Conservation (phyloP, 2,888 invertebrate species). For the Euplagia quadripunctaria region DNA sequence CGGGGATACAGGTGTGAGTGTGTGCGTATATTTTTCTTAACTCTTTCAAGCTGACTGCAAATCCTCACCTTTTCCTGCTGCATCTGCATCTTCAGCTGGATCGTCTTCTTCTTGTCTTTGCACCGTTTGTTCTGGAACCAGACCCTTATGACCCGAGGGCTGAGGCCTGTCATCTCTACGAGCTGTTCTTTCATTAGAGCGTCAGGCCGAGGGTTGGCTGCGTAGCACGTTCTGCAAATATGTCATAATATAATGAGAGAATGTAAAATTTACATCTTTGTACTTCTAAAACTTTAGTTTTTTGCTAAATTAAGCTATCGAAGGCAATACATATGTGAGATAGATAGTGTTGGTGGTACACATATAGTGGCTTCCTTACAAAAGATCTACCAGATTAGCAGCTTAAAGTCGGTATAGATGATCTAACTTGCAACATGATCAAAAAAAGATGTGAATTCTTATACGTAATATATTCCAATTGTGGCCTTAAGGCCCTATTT, state of each 20-base stretch:
- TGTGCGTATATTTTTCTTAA: too few relatives aligned
- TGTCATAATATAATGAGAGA: not conserved
- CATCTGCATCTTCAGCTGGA: conserved; percentile 98
- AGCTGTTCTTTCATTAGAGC: conserved; percentile 99
- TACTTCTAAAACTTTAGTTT: not conserved
- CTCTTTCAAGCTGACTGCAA: not conserved
- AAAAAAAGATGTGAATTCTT: too few relatives aligned
- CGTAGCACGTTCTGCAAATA: conserved; percentile 94
- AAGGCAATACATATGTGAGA: not conserved
- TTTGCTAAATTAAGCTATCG: not conserved
- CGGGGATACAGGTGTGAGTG: too few relatives aligned
- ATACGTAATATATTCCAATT: too few relatives aligned
- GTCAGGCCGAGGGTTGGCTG: conserved; percentile 99
- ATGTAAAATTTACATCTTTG: not conserved
- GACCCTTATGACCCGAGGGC: conserved; percentile 98
- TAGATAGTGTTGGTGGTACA: too few relatives aligned
- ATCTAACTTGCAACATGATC: too few relatives aligned
- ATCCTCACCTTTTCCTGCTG: conserved; percentile 97
- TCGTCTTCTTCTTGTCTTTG: conserved; percentile 99
- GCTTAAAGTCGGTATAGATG: too few relatives aligned
- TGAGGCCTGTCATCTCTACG: conserved; percentile 99
- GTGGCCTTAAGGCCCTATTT: too few relatives aligned
- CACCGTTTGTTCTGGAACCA: conserved; percentile 99
- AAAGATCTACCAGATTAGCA: too few relatives aligned
- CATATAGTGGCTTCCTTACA: too few relatives aligned